Evolutionary conservation across 2,113 vertebrate species (phyloP).

Genomic region (Acanthochromis polyacanthus): DNA sequence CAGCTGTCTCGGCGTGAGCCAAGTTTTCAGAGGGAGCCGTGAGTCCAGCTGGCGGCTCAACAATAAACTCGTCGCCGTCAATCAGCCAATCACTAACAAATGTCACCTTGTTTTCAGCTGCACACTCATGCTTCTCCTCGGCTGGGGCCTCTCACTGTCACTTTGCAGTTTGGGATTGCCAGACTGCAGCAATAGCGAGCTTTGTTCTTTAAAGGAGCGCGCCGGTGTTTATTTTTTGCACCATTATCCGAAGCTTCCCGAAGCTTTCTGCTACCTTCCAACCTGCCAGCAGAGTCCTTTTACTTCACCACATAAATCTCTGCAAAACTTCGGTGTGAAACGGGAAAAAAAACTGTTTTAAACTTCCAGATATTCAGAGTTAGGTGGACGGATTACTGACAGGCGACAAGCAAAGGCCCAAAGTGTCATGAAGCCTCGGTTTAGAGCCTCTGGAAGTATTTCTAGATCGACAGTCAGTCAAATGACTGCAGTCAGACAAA

Average conservation of each 20-base stretch:
- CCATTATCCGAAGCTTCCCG: background rate
- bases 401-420: too few species aligned
- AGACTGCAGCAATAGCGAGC: constrained; percentile 38
- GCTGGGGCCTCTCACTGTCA: constrained; percentile 46
- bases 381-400: too few species aligned
- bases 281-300: constrained; percentile 4
- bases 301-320: background rate
- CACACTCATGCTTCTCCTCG: constrained; percentile 38
- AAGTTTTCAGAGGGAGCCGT: constrained; percentile 34
- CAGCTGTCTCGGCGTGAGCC: constrained; percentile 61
- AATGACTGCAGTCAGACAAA: background rate
- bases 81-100: constrained; percentile 62
- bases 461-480: background rate
- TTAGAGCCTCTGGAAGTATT: background rate
- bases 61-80: constrained; percentile 61
- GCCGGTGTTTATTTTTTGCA: constrained; percentile 34
- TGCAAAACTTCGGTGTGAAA: constrained; percentile 4
- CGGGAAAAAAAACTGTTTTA: background rate
- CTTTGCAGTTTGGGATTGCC: constrained; percentile 58
- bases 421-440: background rate
- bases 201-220: constrained; percentile 54
- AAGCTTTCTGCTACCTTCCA: constrained; percentile 9
- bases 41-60: constrained; percentile 67
- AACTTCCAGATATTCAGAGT: too few species aligned
- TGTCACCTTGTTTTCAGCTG: constrained; percentile 65